These are phyloP conservation scores for Pelecanus crispus DNA, from an alignment of 2,113 vertebrate genomes.

Conservation along the genomic window DNA sequence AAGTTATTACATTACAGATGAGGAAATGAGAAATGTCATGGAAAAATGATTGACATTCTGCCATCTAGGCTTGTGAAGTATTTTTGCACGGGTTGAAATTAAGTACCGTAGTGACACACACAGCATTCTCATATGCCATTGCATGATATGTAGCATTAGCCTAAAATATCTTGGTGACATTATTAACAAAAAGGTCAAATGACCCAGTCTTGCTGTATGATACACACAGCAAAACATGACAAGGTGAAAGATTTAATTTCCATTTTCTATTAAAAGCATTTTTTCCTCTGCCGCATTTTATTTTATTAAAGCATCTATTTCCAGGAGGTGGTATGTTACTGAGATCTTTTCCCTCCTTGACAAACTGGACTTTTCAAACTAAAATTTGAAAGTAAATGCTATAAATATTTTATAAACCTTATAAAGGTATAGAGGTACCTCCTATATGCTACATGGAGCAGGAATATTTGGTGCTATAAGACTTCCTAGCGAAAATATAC, in stretches of 20 bases:
- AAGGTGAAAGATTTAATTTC: background rate
- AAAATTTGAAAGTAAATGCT: background rate
- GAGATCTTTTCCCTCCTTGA: background rate
- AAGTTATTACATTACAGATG: background rate
- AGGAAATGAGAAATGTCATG: background rate
- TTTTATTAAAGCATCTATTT: background rate
- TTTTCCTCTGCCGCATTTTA: background rate
- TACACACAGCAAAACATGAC: background rate
- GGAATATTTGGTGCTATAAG: background rate
- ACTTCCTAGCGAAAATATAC: background rate
- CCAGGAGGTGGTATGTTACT: background rate
- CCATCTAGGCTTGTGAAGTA: background rate
- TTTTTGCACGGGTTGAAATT: conserved; percentile 19
- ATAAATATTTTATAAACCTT: background rate
- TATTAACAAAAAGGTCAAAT: conserved; percentile 50
- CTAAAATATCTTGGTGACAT: conserved; percentile 23
- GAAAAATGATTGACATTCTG: background rate
- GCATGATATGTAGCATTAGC: background rate
- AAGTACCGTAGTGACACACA: background rate
- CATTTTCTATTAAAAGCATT: background rate
- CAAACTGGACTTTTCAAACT: background rate
- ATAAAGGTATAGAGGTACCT: background rate
- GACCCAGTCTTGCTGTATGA: background rate
- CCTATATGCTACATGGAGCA: background rate
- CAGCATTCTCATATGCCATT: background rate